Evolutionary conservation across 2,797 vertebrate species (phyloP).

Genomic region (Enteromius argenteus): DNA sequence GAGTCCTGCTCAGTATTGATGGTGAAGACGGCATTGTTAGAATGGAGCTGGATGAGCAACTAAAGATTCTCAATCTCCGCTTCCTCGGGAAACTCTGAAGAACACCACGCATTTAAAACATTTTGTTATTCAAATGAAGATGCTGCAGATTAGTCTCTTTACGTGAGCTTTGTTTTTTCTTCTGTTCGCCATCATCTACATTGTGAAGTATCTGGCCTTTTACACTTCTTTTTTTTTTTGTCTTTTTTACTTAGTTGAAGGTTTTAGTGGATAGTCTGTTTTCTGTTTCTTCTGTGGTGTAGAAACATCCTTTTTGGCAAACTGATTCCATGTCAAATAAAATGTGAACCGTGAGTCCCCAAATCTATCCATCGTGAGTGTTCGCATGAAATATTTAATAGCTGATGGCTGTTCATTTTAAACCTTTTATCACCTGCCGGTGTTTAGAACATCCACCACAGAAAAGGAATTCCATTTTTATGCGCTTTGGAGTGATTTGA

Average conservation of each 20-base stretch:
- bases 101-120: slow-evolving; percentile 24
- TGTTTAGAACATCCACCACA: neutral
- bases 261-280: slow-evolving; percentile 58
- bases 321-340: slow-evolving; percentile 71
- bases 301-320: slow-evolving; percentile 39
- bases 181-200: neutral
- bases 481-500: neutral
- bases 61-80: slow-evolving; percentile 94
- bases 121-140: neutral
- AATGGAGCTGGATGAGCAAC: slow-evolving; percentile 91
- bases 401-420: neutral
- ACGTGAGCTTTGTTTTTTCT: slow-evolving; percentile 15
- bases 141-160: slow-evolving; percentile 4
- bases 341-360: slow-evolving; percentile 57
- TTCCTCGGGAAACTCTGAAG: slow-evolving; percentile 89
- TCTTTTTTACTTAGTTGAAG: slow-evolving; percentile 16
- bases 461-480: neutral
- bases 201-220: neutral
- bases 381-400: slow-evolving; percentile 22
- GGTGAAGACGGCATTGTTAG: slow-evolving; percentile 93
- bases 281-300: slow-evolving; percentile 49
- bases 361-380: slow-evolving; percentile 26
- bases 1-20: slow-evolving; percentile 90
- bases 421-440: neutral
- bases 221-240: neutral